A percentile compares a stretch with the other conserved stretches of the same genome.
These are phyloP conservation scores for Empidonax alnorum DNA, from an alignment of 2,113 vertebrate genomes.

Conservation along the genomic window DNA sequence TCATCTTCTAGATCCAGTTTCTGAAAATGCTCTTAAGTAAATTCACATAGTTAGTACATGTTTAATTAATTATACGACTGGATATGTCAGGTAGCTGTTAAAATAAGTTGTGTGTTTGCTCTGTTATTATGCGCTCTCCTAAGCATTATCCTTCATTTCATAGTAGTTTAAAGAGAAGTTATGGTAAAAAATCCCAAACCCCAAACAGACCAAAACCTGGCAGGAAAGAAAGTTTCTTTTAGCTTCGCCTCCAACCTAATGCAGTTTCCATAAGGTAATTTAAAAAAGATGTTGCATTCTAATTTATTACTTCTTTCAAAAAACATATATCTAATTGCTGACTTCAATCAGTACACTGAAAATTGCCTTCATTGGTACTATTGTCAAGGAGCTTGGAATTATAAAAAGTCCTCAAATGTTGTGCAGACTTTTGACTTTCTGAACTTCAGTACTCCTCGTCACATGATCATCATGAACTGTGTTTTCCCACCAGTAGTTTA, in stretches of 20 bases:
- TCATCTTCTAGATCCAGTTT: neutral
- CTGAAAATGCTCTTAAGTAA: neutral
- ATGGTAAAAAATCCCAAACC: rapidly evolving
- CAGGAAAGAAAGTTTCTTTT: neutral
- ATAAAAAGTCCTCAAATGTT: neutral
- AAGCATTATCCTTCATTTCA: neutral
- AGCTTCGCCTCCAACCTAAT: neutral
- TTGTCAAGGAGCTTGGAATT: neutral
- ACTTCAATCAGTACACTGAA: neutral
- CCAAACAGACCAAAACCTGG: neutral
- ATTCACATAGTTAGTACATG: rapidly evolving
- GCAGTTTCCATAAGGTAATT: neutral
- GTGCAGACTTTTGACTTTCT: neutral
- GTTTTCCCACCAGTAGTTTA: neutral
- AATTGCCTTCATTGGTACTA: neutral
- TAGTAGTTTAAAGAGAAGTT: neutral
- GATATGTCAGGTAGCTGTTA: neutral
- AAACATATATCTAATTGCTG: neutral
- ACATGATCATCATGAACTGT: neutral
- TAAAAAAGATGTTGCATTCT: neutral
- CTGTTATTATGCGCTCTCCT: neutral
- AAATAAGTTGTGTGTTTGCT: neutral
- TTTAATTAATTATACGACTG: neutral
- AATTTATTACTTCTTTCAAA: neutral
- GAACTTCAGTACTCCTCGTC: neutral